These are phyloP conservation scores for Pyralis farinalis DNA, from an alignment of 2,888 invertebrate genomes.

Conservation along the genomic window DNA sequence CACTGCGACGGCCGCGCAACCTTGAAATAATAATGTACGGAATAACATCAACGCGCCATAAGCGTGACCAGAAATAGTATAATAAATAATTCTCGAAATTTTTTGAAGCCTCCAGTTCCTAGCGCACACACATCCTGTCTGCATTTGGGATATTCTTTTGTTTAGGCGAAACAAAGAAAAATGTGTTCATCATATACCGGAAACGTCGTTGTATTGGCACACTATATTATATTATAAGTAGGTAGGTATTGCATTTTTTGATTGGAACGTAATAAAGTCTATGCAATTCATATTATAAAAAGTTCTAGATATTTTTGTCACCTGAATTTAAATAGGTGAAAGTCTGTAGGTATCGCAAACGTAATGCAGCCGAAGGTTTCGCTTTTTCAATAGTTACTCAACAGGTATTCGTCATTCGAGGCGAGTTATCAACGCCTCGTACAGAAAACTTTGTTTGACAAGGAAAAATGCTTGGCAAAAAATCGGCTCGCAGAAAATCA, in stretches of 20 bases:
- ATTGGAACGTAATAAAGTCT: conserved; percentile 5
- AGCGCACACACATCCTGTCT: conserved; percentile 47
- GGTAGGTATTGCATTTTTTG: conserved; percentile 4
- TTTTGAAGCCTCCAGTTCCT: conserved; percentile 54
- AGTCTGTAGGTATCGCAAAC: conserved; percentile 63
- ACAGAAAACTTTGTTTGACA: neutral
- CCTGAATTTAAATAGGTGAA: conserved; percentile 62
- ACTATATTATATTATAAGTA: neutral
- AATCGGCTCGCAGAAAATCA: neutral
- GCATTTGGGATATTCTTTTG: conserved; percentile 27
- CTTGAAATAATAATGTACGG: conserved; percentile 81
- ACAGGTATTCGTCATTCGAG: conserved; percentile 66
- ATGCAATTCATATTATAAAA: conserved; percentile 7
- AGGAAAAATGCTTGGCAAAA: neutral
- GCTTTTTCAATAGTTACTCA: conserved; percentile 74
- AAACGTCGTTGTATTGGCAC: conserved; percentile 11
- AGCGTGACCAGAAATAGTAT: conserved; percentile 79
- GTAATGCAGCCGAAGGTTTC: conserved; percentile 68
- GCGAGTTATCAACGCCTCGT: conserved; percentile 4
- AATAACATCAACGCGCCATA: conserved; percentile 79
- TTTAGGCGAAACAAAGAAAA: conserved; percentile 19
- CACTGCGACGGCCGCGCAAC: conserved; percentile 78
- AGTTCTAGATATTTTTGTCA: conserved; percentile 23
- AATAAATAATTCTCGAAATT: conserved; percentile 67
- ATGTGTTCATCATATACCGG: conserved; percentile 16